A percentile compares a stretch with the other conserved stretches of the same genome.
Evolutionary conservation across 2,113 vertebrate species (phyloP).

Genomic region (Bostrychus sinensis): DNA sequence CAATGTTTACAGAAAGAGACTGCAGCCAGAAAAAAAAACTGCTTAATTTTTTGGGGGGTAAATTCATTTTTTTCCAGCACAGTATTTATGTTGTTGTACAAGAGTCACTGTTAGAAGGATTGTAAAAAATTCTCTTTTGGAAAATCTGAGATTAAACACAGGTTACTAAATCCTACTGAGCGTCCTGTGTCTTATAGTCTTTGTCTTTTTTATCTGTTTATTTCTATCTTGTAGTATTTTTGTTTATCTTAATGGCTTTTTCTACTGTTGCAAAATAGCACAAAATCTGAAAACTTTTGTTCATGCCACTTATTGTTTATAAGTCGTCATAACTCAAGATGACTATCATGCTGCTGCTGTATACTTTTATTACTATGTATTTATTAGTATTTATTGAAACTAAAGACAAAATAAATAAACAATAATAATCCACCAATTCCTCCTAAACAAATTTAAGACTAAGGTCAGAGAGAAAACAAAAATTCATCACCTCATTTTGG

Average conservation of each 20-base stretch:
- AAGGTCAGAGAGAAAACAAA: no score
- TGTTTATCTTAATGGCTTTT: neutral
- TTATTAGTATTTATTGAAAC: conserved; percentile 4
- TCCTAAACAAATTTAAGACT: neutral
- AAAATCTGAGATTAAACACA: conserved; percentile 80
- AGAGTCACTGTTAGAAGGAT: conserved; percentile 89
- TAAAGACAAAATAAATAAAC: neutral
- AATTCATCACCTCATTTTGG: no score
- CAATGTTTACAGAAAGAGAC: conserved; percentile 80
- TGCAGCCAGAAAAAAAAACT: conserved; percentile 68
- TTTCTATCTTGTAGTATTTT: neutral
- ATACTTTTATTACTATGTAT: neutral
- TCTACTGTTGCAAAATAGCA: neutral
- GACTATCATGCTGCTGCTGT: neutral
- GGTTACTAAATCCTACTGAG: conserved; percentile 86
- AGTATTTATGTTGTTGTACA: conserved; percentile 98
- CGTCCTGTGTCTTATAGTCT: conserved; percentile 91
- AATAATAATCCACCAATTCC: neutral
- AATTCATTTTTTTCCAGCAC: conserved; percentile 79
- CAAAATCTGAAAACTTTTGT: neutral
- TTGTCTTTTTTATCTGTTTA: conserved; percentile 76
- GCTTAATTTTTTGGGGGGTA: conserved; percentile 73
- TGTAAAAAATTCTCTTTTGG: conserved; percentile 65
- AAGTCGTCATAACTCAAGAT: neutral
- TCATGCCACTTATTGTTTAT: neutral